These are phyloP conservation scores for Zelleria hepariella DNA, from an alignment of 2,888 invertebrate genomes.

Conservation along the genomic window DNA sequence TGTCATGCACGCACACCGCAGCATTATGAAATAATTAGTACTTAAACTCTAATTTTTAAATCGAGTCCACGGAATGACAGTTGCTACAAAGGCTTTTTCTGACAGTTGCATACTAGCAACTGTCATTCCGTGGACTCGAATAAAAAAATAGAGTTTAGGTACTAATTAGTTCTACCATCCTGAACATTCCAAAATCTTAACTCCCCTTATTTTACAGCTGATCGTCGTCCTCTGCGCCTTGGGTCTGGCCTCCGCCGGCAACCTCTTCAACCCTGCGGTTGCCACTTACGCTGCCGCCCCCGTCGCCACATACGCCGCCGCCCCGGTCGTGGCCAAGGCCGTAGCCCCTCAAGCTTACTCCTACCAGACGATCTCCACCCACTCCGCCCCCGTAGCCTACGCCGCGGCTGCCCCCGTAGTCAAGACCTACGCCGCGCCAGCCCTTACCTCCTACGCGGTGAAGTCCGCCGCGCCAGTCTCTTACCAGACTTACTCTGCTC, in stretches of 20 bases:
- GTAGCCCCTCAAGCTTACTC: conserved; percentile 17
- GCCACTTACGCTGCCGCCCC: conserved; percentile 7
- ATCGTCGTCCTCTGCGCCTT: conserved; percentile 5
- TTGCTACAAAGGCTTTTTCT: too few relatives aligned
- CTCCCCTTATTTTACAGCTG: neutral
- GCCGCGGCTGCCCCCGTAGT: conserved; percentile 45
- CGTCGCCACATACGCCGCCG: conserved; percentile 30
- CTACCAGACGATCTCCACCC: conserved; percentile 14
- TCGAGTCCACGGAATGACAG: too few relatives aligned
- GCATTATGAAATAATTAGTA: too few relatives aligned
- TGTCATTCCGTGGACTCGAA: too few relatives aligned
- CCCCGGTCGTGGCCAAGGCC: conserved; percentile 22
- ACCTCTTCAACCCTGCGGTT: neutral
- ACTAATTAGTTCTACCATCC: too few relatives aligned
- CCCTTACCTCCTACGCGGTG: conserved; percentile 18
- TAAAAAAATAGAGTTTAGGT: too few relatives aligned
- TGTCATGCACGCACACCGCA: too few relatives aligned
- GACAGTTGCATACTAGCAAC: too few relatives aligned
- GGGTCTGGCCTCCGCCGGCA: conserved; percentile 7
- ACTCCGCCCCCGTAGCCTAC: conserved; percentile 21
- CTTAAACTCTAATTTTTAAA: too few relatives aligned
- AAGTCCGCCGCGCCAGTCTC: conserved; percentile 15
- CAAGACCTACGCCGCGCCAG: conserved; percentile 30
- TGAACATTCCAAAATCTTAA: too few relatives aligned
- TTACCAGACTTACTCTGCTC: conserved; percentile 14